Percentiles rank a stretch among this genome's conserved stretches.
Conservation (phyloP, 2,113 vertebrate species). For the Prolemur simus region DNA sequence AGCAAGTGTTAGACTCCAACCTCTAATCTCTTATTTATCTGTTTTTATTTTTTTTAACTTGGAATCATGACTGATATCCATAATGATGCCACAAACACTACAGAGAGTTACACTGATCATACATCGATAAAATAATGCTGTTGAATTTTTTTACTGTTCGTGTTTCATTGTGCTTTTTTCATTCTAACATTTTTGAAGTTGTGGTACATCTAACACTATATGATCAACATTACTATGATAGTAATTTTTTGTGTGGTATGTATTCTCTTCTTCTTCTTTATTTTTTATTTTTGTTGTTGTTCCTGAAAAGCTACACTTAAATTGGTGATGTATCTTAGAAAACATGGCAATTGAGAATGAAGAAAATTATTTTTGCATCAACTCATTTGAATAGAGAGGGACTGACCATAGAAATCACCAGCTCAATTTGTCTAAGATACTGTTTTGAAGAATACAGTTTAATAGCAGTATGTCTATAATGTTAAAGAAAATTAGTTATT, state of each 20-base stretch:
- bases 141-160: background rate
- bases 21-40: background rate
- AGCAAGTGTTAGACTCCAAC: background rate
- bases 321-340: background rate
- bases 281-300: background rate
- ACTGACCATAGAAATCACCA: background rate
- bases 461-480: background rate
- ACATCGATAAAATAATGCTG: background rate
- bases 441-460: background rate
- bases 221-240: background rate
- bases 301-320: background rate
- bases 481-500: background rate
- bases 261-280: background rate
- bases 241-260: background rate
- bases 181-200: background rate
- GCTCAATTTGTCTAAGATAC: background rate
- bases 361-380: background rate
- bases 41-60: background rate
- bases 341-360: background rate
- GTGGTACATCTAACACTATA: background rate
- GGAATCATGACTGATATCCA: background rate
- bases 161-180: background rate
- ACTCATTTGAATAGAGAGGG: background rate
- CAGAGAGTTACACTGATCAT: background rate
- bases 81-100: background rate